A percentile compares a stretch with the other conserved stretches of the same genome.
phyloP scores from a whole-genome alignment of 2,113 vertebrate genomes.

The Struthidea cinerea region DNA sequence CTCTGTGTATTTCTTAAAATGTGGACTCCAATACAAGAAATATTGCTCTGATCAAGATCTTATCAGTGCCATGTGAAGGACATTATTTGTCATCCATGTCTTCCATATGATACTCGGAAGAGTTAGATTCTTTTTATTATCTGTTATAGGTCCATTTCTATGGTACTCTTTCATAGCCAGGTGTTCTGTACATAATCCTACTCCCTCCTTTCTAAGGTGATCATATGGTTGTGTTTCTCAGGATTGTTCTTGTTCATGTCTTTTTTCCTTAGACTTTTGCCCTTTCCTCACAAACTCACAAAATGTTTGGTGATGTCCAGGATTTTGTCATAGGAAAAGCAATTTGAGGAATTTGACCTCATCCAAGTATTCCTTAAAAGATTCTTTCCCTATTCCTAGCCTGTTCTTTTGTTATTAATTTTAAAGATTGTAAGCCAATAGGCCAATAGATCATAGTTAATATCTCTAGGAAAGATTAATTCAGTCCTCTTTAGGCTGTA shows the following conservation, averaged over 20 bases:
- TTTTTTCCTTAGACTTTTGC: background rate
- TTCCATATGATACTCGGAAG: background rate
- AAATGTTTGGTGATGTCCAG: background rate
- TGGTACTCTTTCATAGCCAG: background rate
- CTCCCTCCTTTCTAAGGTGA: background rate
- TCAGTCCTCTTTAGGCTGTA: background rate
- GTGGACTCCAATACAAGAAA: background rate
- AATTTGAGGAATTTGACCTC: background rate
- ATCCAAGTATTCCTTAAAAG: background rate
- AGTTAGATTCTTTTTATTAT: background rate
- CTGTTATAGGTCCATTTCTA: background rate
- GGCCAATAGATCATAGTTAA: background rate
- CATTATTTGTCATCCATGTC: background rate
- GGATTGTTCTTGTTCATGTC: background rate
- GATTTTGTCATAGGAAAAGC: background rate
- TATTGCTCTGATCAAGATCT: background rate
- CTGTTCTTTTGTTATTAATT: background rate
- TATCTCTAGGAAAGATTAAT: background rate
- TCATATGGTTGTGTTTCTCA: background rate
- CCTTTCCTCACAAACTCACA: background rate
- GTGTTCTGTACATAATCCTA: background rate
- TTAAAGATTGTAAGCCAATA: background rate
- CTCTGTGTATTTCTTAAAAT: background rate
- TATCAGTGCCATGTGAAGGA: background rate
- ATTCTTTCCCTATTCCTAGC: background rate